These are phyloP conservation scores for Sebastolobus alascanus DNA, from an alignment of 2,797 vertebrate species.

Conservation along the genomic window DNA sequence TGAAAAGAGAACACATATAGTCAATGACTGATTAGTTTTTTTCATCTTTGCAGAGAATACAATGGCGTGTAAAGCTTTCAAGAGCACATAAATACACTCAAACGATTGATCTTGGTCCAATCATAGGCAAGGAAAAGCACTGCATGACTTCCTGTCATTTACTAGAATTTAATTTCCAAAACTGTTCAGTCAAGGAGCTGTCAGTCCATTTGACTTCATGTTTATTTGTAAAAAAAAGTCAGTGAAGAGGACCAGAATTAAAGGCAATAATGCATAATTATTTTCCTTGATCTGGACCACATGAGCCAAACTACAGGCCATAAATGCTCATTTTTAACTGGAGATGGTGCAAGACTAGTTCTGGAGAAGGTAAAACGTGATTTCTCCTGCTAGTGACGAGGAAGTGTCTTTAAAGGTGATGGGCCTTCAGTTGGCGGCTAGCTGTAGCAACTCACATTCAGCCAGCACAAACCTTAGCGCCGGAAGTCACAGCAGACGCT, in stretches of 20 bases:
- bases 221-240: neutral
- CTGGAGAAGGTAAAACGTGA: neutral
- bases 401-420: neutral
- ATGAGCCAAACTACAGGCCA: neutral
- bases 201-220: neutral
- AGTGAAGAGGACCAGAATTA: neutral
- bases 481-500: fast-evolving
- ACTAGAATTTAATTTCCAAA: neutral
- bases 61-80: neutral
- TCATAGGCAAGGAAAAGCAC: neutral
- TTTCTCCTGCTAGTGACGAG: neutral
- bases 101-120: neutral
- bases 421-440: no score
- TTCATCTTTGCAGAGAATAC: constrained; percentile 2
- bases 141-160: neutral
- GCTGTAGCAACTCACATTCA: no score
- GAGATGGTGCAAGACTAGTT: neutral
- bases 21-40: neutral
- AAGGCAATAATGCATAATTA: neutral
- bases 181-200: neutral
- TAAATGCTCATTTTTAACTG: neutral
- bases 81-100: neutral
- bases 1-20: constrained; percentile 44
- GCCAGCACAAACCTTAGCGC: no score
- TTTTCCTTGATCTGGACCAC: neutral